Conservation (phyloP, 2,888 invertebrate genomes). For the Brassicogethes aeneus region DNA sequence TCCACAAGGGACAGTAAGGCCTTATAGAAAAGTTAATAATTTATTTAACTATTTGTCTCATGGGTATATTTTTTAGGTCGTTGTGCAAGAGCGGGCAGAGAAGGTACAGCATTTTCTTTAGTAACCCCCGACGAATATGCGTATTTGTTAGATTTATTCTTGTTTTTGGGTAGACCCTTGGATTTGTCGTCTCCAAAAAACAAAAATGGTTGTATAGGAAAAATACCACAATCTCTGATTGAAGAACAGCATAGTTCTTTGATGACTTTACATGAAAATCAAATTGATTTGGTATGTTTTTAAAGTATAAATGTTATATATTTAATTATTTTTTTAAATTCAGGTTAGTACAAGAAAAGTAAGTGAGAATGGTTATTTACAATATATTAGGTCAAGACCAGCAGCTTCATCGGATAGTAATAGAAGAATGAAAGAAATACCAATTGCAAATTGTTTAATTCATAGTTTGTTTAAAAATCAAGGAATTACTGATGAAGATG, state of each 20-base stretch:
- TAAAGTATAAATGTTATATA: not conserved
- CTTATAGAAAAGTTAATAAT: no score
- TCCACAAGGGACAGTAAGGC: no score
- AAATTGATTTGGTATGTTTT: conserved; percentile 59
- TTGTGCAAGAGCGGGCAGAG: conserved; percentile 90
- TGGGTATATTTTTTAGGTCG: conserved; percentile 61
- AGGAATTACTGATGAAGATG: conserved; percentile 32
- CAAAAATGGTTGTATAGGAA: conserved; percentile 60
- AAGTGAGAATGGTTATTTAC: conserved; percentile 81
- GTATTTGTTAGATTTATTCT: conserved; percentile 86
- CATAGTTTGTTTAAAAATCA: conserved; percentile 54
- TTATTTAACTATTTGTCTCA: no score
- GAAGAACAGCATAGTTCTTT: conserved; percentile 79
- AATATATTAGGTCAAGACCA: conserved; percentile 82
- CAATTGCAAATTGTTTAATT: conserved; percentile 46
- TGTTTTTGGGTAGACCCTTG: conserved; percentile 80
- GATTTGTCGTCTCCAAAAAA: conserved; percentile 42
- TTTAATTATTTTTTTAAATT: conserved; percentile 5
- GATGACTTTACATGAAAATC: conserved; percentile 60
- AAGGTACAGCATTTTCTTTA: conserved; percentile 86
- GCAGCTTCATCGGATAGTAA: conserved; percentile 85
- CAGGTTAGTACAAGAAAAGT: conserved; percentile 61
- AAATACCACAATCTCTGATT: conserved; percentile 68
- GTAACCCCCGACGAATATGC: conserved; percentile 86
- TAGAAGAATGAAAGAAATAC: conserved; percentile 67